Base-by-base conservation (phyloP, 2,113 vertebrate genomes). In the western clawed frog (Xenopus tropicalis) region DNA sequence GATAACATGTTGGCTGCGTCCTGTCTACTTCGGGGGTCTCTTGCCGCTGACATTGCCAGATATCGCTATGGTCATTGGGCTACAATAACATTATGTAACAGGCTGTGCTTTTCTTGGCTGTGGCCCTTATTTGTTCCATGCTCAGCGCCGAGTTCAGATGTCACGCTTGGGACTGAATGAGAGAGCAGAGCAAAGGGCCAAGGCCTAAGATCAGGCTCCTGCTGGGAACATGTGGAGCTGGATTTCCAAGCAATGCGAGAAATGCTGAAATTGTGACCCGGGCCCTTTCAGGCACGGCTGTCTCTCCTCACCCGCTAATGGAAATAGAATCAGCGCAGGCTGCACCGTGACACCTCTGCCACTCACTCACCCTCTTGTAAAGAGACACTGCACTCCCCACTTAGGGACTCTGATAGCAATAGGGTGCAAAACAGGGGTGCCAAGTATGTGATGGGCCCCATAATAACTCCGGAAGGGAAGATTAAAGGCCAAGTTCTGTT, bases 81-180 rank as follows among this genome's bases (percentile, higher is more conserved):
- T 24, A 63, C 17, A 63, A 29, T 63, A 63, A 22, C 20, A 20
- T 72, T 72, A 72, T 72, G 51, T 72, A 72, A 72, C 19, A 23
- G 24, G 43, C 10, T 17, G 64, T 61, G 57, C 51, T 65, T n/a
- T 23, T 42, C 48, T 72, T 43, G 51, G 48, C 51, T 13, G 13
- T 54, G 23, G n/a, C n/a, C 61, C 46, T 14, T 61, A 72, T 23
- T 48, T 65, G 61, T 72, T 57, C 51, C 16, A 65, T 23, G 37
- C 25, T 65, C 8, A 14, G 52, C 54, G 24, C 51, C 17, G 29
- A 43, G 71, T 65, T 72, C 29, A 72, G 51, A 65, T 72, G 71
- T 65, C 61, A 72, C 46, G 61, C 61, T 37, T 52, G 48, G 52
- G 48, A 72, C 21, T 29, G 14, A 42, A 56, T 64, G 43, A 22